Evolutionary conservation across 1,140 invertebrate species (phyloP).

Genomic region (Drosophila sp.): DNA sequence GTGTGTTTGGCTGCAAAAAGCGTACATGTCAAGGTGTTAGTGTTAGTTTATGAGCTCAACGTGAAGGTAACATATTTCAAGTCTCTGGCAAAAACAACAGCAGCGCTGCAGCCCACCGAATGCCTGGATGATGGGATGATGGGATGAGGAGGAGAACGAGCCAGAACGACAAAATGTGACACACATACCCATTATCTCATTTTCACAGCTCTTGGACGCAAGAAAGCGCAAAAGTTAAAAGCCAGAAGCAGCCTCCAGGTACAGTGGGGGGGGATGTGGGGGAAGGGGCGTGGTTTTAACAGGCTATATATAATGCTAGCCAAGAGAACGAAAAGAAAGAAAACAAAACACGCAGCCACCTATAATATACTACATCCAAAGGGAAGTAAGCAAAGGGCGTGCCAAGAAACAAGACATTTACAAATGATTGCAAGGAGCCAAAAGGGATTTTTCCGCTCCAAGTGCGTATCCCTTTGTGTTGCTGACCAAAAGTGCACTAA

Average conservation of each 20-base stretch:
- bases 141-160: not conserved
- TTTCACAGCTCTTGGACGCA: conserved; percentile 72
- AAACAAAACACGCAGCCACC: conserved; percentile 19
- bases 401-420: conserved; percentile 49
- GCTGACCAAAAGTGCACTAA: conserved; percentile 40
- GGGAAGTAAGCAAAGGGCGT: conserved; percentile 35
- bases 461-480: conserved; percentile 26
- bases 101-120: not conserved
- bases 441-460: conserved; percentile 12
- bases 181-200: conserved; percentile 82
- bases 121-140: not conserved
- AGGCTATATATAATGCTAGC: conserved; percentile 54
- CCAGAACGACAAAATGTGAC: conserved; percentile 59
- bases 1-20: conserved; percentile 69
- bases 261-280: conserved; percentile 3
- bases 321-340: conserved; percentile 25
- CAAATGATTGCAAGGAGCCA: conserved; percentile 60
- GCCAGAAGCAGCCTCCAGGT: conserved; percentile 48
- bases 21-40: conserved; percentile 79
- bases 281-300: conserved; percentile 41
- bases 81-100: conserved; percentile 60
- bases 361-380: conserved; percentile 44
- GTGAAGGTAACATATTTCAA: conserved; percentile 81
- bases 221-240: conserved; percentile 77
- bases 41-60: conserved; percentile 81